Evolutionary conservation across 1,140 invertebrate species (phyloP).

Genomic region (Triops longicaudatus): DNA sequence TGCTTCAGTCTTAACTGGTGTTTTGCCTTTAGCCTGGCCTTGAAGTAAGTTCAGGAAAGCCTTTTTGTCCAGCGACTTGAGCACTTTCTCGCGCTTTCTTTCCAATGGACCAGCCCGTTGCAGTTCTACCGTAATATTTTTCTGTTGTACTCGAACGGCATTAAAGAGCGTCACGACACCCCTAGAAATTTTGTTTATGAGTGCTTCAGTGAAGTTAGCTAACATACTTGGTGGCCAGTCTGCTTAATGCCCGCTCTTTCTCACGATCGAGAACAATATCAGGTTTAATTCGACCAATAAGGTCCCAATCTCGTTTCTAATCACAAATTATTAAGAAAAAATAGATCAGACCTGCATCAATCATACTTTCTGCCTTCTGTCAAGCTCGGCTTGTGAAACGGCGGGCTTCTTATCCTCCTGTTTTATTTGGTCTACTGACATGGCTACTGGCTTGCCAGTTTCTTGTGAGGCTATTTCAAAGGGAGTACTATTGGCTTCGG

Average conservation of each 20-base stretch:
- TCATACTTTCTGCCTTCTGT: slow-evolving; percentile 25
- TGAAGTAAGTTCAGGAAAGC: slow-evolving; percentile 67
- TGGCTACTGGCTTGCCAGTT: slow-evolving; percentile 32
- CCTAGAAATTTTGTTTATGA: slow-evolving; percentile 43
- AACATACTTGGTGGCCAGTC: slow-evolving; percentile 65
- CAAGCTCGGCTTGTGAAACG: slow-evolving; percentile 24
- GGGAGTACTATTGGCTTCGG: slow-evolving; percentile 35
- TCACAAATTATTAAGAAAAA: slow-evolving; percentile 32
- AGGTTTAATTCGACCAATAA: slow-evolving; percentile 63
- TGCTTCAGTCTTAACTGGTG: slow-evolving; percentile 29
- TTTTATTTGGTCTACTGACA: slow-evolving; percentile 36
- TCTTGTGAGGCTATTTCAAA: slow-evolving; percentile 30
- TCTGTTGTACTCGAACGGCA: slow-evolving; percentile 76
- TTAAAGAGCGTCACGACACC: slow-evolving; percentile 89
- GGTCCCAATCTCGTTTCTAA: slow-evolving; percentile 51
- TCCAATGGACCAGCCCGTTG: slow-evolving; percentile 63
- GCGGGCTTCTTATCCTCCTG: slow-evolving; percentile 29
- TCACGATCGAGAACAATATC: slow-evolving; percentile 56
- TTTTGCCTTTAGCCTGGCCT: slow-evolving; percentile 48
- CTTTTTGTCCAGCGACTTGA: slow-evolving; percentile 69
- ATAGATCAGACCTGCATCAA: slow-evolving; percentile 31
- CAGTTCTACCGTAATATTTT: slow-evolving; percentile 61
- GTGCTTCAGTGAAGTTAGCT: not conserved
- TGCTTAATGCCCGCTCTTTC: slow-evolving; percentile 61
- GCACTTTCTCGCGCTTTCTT: slow-evolving; percentile 68